Conservation (phyloP, 1,140 invertebrate genomes). For the Ooceraea biroi region DNA sequence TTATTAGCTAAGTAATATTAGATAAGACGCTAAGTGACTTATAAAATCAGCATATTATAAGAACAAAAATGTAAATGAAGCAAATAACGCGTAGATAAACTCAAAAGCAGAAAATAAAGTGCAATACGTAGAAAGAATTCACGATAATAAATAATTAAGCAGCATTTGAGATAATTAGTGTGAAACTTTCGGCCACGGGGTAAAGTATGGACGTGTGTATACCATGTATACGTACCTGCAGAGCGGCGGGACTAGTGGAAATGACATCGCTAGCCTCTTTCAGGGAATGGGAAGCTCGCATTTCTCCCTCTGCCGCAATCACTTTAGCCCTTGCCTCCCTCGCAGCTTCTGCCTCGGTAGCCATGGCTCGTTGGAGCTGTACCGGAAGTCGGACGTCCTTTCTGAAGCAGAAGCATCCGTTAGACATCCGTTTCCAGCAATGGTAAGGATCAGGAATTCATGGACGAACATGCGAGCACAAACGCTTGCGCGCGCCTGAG, state of each 20-base stretch:
- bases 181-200: neutral
- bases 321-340: constrained; percentile 91
- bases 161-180: constrained; percentile 6
- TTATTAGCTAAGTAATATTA: neutral
- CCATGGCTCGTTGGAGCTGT: constrained; percentile 95
- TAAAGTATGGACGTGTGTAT: neutral
- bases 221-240: constrained; percentile 81
- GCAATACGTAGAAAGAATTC: neutral
- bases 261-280: constrained; percentile 97
- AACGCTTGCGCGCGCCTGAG: neutral
- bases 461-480: neutral
- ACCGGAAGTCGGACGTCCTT: constrained; percentile 96
- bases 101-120: neutral
- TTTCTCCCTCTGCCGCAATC: constrained; percentile 94
- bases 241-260: constrained; percentile 90
- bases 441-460: neutral
- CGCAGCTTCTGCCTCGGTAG: constrained; percentile 95
- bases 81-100: too few relatives aligned
- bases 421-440: constrained; percentile 52
- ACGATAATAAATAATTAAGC: constrained; percentile 14
- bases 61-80: neutral
- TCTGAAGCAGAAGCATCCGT: constrained; percentile 86
- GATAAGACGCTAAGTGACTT: neutral
- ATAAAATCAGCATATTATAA: neutral
- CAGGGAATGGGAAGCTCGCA: constrained; percentile 94